phyloP scores from a whole-genome alignment of 2,797 vertebrate genomes.

The Corythornis leucogaster region DNA sequence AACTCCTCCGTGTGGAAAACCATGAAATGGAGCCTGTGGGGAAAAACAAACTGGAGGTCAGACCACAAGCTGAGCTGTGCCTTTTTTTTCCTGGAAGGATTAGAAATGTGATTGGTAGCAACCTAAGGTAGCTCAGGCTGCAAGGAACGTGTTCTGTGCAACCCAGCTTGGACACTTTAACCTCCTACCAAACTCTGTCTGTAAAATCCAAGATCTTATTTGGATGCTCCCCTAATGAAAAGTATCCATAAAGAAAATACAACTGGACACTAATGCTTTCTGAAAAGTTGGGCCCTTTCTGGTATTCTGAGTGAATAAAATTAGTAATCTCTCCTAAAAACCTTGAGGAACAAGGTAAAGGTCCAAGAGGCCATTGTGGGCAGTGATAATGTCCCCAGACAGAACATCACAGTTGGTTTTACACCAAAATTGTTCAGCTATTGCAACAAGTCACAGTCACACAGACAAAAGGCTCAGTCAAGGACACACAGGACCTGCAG shows the following conservation, averaged over 20 bases:
- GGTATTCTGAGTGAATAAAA: neutral
- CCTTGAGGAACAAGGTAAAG: neutral
- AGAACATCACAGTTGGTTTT: neutral
- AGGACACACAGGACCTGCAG: neutral
- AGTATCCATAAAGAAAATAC: neutral
- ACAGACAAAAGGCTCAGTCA: neutral
- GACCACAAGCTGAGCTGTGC: neutral
- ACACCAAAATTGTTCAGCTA: neutral
- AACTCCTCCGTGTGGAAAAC: conserved; percentile 98
- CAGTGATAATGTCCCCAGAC: neutral
- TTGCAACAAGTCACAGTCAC: neutral
- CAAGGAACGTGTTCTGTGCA: neutral
- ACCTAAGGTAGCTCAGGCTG: neutral
- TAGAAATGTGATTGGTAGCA: neutral
- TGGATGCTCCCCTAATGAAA: neutral
- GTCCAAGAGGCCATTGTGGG: fast-evolving
- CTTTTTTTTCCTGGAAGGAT: neutral
- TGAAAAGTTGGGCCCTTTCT: neutral
- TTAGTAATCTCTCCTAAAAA: neutral
- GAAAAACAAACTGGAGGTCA: neutral
- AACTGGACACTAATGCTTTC: fast-evolving
- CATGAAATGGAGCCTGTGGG: conserved; percentile 91
- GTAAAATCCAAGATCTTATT: neutral
- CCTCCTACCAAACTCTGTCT: neutral
- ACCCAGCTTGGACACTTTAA: neutral